These are phyloP conservation scores for Sebastes minor DNA, from an alignment of 2,797 vertebrate species.

Conservation along the genomic window DNA sequence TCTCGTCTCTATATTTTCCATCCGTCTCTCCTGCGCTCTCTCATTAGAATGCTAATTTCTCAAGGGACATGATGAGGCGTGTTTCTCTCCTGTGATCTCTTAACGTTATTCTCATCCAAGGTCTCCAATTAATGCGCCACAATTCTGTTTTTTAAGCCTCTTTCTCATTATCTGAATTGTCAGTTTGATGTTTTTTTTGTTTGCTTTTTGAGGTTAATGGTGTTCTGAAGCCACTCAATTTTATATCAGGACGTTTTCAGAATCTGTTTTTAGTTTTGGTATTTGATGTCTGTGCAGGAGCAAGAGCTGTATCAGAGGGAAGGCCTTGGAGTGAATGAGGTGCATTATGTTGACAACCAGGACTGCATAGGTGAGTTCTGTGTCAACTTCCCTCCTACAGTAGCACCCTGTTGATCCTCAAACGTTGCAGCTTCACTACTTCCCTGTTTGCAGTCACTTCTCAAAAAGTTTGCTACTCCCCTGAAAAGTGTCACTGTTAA, in stretches of 20 bases:
- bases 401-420: neutral
- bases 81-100: conserved; percentile 65
- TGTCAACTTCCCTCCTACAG: neutral
- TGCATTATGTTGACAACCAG: conserved; percentile 98
- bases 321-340: conserved; percentile 96
- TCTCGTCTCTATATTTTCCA: conserved; percentile 4
- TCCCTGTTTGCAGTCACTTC: neutral
- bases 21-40: conserved; percentile 22
- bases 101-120: conserved; percentile 59
- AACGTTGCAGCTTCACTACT: neutral
- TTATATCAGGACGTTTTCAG: neutral
- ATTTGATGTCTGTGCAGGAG: conserved; percentile 81
- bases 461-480: neutral
- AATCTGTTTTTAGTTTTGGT: neutral
- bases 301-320: conserved; percentile 98
- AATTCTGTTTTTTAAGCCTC: conserved; percentile 27
- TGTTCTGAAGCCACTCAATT: neutral
- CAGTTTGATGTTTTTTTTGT: conserved; percentile 13
- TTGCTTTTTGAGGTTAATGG: neutral
- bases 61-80: conserved; percentile 52
- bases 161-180: conserved; percentile 38
- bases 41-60: conserved; percentile 75
- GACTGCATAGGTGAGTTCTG: conserved; percentile 92
- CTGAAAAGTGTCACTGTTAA: neutral
- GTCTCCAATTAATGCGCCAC: conserved; percentile 55